Evolutionary conservation across 1,140 invertebrate species (phyloP).

Genomic region (Sitodiplosis mosellana): DNA sequence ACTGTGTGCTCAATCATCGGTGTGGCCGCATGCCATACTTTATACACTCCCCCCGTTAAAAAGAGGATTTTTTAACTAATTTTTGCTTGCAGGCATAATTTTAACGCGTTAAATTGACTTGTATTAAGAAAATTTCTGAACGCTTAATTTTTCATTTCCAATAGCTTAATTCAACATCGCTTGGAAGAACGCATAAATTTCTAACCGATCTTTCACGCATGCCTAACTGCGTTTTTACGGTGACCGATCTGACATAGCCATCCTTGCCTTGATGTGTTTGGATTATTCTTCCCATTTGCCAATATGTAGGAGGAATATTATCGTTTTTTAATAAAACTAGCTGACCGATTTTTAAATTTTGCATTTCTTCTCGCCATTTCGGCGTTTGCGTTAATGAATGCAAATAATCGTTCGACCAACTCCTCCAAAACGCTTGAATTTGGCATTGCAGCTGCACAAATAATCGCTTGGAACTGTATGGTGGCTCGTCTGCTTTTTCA

Average conservation of each 20-base stretch:
- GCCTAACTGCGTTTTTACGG: constrained; percentile 6
- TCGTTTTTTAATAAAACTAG: constrained; percentile 10
- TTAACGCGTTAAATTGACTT: too few relatives aligned
- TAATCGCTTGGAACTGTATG: background rate
- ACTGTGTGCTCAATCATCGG: too few relatives aligned
- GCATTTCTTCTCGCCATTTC: constrained; percentile 10
- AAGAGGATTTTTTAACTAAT: too few relatives aligned
- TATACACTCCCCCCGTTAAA: too few relatives aligned
- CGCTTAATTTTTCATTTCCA: too few relatives aligned
- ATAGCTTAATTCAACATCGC: background rate
- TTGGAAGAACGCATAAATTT: background rate
- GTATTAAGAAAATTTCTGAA: too few relatives aligned
- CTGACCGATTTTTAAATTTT: constrained; percentile 6
- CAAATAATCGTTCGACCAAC: constrained; percentile 15
- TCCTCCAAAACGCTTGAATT: constrained; percentile 12
- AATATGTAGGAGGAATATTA: constrained; percentile 8
- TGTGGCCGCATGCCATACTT: too few relatives aligned
- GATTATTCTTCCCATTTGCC: constrained; percentile 9
- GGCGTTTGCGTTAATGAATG: constrained; percentile 8
- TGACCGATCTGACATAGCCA: constrained; percentile 9
- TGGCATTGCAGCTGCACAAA: constrained; percentile 13
- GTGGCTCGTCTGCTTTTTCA: background rate
- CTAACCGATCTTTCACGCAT: background rate
- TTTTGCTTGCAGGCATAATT: too few relatives aligned
- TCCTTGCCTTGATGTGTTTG: constrained; percentile 10